A percentile compares a stretch with the other conserved stretches of the same genome.
These are phyloP conservation scores for Drosophila asahinai DNA, from an alignment of 1,140 invertebrate genomes.

Conservation along the genomic window DNA sequence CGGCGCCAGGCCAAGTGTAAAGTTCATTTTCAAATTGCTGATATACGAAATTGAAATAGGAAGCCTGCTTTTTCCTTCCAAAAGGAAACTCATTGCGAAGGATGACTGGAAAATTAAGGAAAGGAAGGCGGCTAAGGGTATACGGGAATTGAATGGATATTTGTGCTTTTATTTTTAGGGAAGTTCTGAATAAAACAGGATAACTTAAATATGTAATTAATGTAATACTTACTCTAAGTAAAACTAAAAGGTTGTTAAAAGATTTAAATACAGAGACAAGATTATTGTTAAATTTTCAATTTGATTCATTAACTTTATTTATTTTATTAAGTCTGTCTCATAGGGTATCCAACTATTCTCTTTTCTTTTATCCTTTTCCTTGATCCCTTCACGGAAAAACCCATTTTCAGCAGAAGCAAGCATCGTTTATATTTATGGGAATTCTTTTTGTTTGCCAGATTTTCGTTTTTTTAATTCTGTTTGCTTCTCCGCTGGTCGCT, in stretches of 20 bases:
- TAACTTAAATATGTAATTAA: not conserved
- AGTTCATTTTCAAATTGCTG: conserved; percentile 78
- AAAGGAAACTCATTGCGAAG: conserved; percentile 40
- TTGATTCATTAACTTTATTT: no score
- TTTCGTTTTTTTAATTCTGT: conserved; percentile 27
- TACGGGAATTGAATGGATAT: not conserved
- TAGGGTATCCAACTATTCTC: conserved; percentile 16
- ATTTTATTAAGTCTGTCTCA: not conserved
- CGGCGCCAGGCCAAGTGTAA: conserved; percentile 52
- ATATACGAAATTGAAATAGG: conserved; percentile 80
- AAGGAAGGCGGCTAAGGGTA: not conserved
- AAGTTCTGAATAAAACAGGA: no score
- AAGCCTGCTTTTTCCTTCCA: conserved; percentile 48
- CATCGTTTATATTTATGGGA: conserved; percentile 76
- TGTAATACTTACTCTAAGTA: not conserved
- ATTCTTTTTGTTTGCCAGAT: conserved; percentile 46
- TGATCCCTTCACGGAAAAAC: conserved; percentile 2
- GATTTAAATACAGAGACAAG: not conserved
- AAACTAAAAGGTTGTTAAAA: not conserved
- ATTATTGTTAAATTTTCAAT: not conserved
- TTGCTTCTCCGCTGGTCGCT: conserved; percentile 23
- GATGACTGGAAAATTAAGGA: conserved; percentile 8
- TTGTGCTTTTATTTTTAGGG: not conserved
- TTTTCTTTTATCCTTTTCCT: not conserved
- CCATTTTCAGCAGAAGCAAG: conserved; percentile 14